phyloP scores from a whole-genome alignment of 2,113 vertebrate genomes.

The Okapia johnstoni region DNA sequence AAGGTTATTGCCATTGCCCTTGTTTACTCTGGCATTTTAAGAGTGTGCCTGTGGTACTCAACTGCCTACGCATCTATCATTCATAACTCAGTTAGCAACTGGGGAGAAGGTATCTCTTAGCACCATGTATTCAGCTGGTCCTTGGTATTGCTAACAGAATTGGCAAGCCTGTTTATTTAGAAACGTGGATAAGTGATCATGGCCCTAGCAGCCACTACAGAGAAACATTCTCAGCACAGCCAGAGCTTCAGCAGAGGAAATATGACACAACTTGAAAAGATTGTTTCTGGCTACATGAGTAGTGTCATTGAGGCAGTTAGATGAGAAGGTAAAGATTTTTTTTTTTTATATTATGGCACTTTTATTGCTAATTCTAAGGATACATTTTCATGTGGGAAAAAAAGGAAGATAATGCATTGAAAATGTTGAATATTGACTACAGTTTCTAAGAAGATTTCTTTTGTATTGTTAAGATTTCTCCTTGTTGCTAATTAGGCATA shows the following conservation, averaged over 20 bases:
- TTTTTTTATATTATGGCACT: neutral
- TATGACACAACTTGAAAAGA: neutral
- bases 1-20: slow-evolving; percentile 44
- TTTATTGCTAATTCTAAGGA: neutral
- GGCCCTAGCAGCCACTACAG: neutral
- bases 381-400: neutral
- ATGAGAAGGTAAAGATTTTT: neutral
- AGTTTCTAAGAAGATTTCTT: neutral
- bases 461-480: neutral
- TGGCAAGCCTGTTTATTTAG: slow-evolving; percentile 19
- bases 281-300: neutral
- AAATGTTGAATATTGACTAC: neutral
- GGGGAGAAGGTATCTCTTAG: slow-evolving; percentile 20
- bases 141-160: neutral
- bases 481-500: neutral
- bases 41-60: slow-evolving; percentile 23
- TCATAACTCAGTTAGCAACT: neutral
- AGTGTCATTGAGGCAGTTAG: neutral
- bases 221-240: neutral
- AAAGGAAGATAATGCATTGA: neutral
- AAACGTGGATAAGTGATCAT: neutral
- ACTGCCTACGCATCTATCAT: neutral
- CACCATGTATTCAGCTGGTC: neutral
- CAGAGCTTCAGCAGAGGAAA: neutral
- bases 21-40: slow-evolving; percentile 55